These are phyloP conservation scores for Cynocephalus volans DNA, from an alignment of 2,113 vertebrate species.

Conservation along the genomic window DNA sequence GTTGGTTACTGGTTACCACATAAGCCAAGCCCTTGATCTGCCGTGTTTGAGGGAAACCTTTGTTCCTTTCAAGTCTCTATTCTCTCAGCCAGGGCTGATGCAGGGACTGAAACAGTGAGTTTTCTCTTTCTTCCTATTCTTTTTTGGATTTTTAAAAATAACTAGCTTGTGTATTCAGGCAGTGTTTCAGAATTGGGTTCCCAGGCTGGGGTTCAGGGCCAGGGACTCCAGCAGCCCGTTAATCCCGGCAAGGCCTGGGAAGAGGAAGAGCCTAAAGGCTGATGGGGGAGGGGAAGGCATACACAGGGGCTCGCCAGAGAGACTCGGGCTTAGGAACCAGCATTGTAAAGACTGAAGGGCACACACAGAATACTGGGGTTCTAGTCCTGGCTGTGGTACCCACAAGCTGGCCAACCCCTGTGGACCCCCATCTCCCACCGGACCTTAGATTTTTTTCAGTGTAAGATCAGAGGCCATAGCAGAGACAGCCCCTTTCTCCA, in stretches of 20 bases:
- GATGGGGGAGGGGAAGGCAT: neutral
- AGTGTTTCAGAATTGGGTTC: slow-evolving; percentile 74
- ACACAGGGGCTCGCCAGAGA: neutral
- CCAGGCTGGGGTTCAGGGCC: slow-evolving; percentile 70
- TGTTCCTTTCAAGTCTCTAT: slow-evolving; percentile 84
- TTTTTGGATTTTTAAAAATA: slow-evolving; percentile 85
- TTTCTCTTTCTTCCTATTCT: slow-evolving; percentile 80
- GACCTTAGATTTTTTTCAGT: neutral
- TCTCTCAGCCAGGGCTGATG: slow-evolving; percentile 77
- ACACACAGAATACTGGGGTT: neutral
- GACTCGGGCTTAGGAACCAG: neutral
- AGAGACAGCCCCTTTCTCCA: neutral
- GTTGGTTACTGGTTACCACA: slow-evolving; percentile 81
- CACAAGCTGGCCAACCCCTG: neutral
- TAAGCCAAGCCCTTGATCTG: slow-evolving; percentile 84
- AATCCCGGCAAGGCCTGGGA: neutral
- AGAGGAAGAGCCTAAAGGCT: neutral
- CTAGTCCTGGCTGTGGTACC: neutral
- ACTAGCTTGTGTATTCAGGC: slow-evolving; percentile 75
- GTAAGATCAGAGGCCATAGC: neutral
- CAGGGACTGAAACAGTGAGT: slow-evolving; percentile 67
- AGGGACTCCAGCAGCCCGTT: slow-evolving; percentile 31
- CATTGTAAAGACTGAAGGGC: neutral
- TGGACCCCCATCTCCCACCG: neutral
- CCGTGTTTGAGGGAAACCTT: slow-evolving; percentile 84